Evolutionary conservation across 2,888 invertebrate genomes (phyloP), one percentile per base, ranked within the genome.

Genomic region (Trachelus troglodyta): DNA sequence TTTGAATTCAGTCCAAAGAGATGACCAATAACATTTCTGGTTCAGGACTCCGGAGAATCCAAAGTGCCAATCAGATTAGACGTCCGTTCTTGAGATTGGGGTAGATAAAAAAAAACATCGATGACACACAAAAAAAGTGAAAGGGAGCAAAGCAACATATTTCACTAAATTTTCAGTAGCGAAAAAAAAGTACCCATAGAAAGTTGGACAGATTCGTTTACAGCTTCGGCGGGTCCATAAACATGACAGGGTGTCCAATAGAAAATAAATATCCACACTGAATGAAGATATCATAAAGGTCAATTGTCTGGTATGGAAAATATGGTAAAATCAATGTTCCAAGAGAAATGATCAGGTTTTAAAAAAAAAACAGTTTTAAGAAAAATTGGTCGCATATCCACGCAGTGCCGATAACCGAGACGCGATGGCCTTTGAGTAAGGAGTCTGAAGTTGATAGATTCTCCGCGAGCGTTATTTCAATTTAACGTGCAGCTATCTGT

Each of bases 391-490:
- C 23, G 23, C 23, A 56, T 23, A 15, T 9, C 56, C 23, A 15
- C 56, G 23, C 56, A 56, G 6, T 9, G 2, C 56, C 23, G 56
- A 56, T 56, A 56, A 56, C 56, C 23, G 23, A 2, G 2, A 23
- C 56, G 23, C 34, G 71, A 71, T 71, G 34, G 71, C 71, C 71
- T 71, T 23, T 34, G 71, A 71, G 71, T 71, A 71, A 71, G 15
- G 56, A 71, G 71, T 31, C 71, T 23, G 31, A 31, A 31, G 23
- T 23, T 23, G 56, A 56, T 34, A 75, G 83, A 84, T 84, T 81
- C 80, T 74, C 69, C 75, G 37, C 75, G 74, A 80, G 79, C 77
- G 80, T 83, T 82, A 80, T 84, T 83, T 85, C 81, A 85, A 85
- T 85, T 86, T 83, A 56, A 76, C 31, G 15, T 12, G 31, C 11